Conservation (phyloP, 2,797 vertebrate species). For the Anabacerthia variegaticeps region DNA sequence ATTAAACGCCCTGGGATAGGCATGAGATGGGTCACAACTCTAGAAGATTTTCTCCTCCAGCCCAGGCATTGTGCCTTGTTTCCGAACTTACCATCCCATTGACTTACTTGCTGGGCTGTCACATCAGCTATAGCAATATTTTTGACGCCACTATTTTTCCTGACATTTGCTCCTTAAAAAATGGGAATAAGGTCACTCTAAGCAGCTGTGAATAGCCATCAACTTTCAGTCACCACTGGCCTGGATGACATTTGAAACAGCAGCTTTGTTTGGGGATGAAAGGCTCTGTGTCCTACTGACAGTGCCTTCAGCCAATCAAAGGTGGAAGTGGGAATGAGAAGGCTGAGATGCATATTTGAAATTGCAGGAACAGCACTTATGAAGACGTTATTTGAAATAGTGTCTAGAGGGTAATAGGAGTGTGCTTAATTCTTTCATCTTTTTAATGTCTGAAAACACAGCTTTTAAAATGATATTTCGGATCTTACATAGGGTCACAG, state of each 20-base stretch:
- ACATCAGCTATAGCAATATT: background rate
- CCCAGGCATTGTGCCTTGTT: background rate
- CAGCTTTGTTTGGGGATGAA: background rate
- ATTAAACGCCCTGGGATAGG: background rate
- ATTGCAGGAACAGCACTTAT: background rate
- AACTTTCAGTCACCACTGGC: background rate
- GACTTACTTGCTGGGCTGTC: conserved; percentile 19
- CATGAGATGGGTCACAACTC: background rate
- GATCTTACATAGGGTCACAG: background rate
- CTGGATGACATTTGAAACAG: background rate
- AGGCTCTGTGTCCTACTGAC: background rate
- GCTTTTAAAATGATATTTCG: background rate
- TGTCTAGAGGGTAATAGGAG: background rate
- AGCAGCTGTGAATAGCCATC: conserved; percentile 18
- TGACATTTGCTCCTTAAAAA: conserved; percentile 31
- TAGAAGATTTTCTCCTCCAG: background rate
- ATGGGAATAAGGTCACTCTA: background rate
- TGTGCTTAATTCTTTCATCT: background rate
- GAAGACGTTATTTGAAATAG: background rate
- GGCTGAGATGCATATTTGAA: background rate
- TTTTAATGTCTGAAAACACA: background rate
- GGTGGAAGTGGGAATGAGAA: background rate
- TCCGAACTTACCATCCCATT: background rate
- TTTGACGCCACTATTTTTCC: background rate
- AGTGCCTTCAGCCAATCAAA: background rate